Conservation (phyloP, 2,888 invertebrate genomes). For the Lumbricus terrestris region DNA sequence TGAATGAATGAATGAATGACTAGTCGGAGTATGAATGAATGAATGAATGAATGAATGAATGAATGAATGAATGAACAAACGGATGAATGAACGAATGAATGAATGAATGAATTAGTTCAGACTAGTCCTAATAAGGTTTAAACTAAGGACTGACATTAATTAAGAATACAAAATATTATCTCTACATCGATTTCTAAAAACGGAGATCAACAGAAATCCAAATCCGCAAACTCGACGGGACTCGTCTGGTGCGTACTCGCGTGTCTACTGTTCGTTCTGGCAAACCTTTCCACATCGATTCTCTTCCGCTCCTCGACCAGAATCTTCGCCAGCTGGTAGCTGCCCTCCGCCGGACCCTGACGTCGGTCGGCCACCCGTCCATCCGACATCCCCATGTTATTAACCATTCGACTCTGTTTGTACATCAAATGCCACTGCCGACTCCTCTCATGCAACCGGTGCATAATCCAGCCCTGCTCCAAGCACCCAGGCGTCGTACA, state of each 20-base stretch:
- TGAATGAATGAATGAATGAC: too few relatives aligned
- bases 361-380: conserved; percentile 22
- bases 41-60: too few relatives aligned
- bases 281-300: conserved; percentile 23
- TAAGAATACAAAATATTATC: not conserved
- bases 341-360: not conserved
- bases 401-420: conserved; percentile 23
- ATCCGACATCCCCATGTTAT: conserved; percentile 25
- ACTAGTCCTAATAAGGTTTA: too few relatives aligned
- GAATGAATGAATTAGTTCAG: too few relatives aligned
- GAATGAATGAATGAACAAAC: too few relatives aligned
- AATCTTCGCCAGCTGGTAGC: not conserved
- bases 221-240: not conserved
- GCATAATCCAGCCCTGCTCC: conserved; percentile 22
- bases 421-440: conserved; percentile 32
- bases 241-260: not conserved
- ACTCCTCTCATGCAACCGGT: conserved; percentile 3
- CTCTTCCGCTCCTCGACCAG: conserved; percentile 14
- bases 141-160: not conserved
- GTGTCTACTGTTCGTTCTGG: not conserved
- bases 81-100: too few relatives aligned
- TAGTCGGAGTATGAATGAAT: too few relatives aligned
- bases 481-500: not conserved
- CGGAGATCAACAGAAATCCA: not conserved
- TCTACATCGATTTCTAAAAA: not conserved